Conservation (phyloP, 2,888 invertebrate genomes). For the Geotrupes spiniger region DNA sequence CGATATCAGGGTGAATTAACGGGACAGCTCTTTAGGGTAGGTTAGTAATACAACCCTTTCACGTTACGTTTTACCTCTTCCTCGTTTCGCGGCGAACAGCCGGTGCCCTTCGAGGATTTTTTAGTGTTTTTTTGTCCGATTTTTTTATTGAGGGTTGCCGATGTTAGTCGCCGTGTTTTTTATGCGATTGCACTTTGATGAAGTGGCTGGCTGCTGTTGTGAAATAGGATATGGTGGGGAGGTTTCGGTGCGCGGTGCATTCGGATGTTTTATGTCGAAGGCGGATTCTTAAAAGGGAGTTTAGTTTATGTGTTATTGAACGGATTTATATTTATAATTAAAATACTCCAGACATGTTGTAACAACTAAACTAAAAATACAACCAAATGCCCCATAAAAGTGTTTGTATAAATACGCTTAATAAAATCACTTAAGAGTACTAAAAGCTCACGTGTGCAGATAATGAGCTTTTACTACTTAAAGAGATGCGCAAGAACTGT, state of each 20-base stretch:
- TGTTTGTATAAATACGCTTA: too few relatives aligned
- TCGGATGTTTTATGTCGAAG: too few relatives aligned
- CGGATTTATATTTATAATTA: too few relatives aligned
- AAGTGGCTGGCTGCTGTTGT: conserved; percentile 7
- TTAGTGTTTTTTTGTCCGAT: conserved; percentile 33
- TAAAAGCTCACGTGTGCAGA: too few relatives aligned
- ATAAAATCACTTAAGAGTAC: too few relatives aligned
- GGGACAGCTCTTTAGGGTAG: conserved; percentile 38
- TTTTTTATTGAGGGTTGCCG: conserved; percentile 25
- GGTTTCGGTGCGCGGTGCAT: background rate
- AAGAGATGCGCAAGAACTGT: too few relatives aligned
- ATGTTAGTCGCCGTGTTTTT: conserved; percentile 13
- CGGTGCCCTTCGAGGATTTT: conserved; percentile 37
- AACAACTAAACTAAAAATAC: too few relatives aligned
- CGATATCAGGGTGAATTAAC: conserved; percentile 39
- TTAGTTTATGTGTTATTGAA: too few relatives aligned
- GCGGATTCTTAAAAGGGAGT: too few relatives aligned
- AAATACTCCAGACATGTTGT: too few relatives aligned
- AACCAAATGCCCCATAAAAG: too few relatives aligned
- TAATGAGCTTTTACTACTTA: too few relatives aligned
- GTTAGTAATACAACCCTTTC: conserved; percentile 40
- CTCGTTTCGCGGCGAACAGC: conserved; percentile 29
- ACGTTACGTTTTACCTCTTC: conserved; percentile 25
- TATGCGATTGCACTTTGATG: conserved; percentile 13
- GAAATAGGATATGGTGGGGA: conserved; percentile 15